Conservation (phyloP, 92 coral and sea anemone genomes). For the Metridium senile region DNA sequence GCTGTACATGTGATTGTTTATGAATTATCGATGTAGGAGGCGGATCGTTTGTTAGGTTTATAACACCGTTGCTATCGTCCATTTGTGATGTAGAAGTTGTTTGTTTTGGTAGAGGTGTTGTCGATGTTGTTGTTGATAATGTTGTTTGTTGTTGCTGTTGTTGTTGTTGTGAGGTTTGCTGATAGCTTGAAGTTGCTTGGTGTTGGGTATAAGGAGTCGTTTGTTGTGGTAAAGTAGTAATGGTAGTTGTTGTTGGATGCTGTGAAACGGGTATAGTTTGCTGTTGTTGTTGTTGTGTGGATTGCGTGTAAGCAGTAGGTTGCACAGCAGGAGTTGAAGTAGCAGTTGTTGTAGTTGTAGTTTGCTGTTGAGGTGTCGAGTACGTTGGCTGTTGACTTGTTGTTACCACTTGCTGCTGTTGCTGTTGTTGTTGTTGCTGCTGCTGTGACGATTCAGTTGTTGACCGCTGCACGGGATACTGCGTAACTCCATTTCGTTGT, state of each 20-base stretch:
- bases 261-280: background rate
- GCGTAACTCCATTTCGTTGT: background rate
- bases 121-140: background rate
- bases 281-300: constrained; percentile 3
- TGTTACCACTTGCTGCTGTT: background rate
- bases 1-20: background rate
- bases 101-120: constrained; percentile 11
- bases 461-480: background rate
- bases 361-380: constrained; percentile 3
- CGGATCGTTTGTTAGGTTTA: background rate
- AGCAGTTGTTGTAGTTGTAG: background rate
- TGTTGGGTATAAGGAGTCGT: background rate
- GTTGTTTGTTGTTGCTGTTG: background rate
- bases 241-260: background rate
- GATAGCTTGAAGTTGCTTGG: background rate
- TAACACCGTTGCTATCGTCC: background rate
- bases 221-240: background rate
- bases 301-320: background rate
- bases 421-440: background rate
- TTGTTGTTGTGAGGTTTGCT: constrained; percentile 7
- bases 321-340: background rate
- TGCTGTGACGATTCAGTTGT: background rate
- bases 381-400: background rate
- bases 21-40: background rate
- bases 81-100: background rate